Evolutionary conservation across 2,888 invertebrate genomes (phyloP), one percentile per base, ranked within the genome.

Genomic region (Crematogaster levior): DNA sequence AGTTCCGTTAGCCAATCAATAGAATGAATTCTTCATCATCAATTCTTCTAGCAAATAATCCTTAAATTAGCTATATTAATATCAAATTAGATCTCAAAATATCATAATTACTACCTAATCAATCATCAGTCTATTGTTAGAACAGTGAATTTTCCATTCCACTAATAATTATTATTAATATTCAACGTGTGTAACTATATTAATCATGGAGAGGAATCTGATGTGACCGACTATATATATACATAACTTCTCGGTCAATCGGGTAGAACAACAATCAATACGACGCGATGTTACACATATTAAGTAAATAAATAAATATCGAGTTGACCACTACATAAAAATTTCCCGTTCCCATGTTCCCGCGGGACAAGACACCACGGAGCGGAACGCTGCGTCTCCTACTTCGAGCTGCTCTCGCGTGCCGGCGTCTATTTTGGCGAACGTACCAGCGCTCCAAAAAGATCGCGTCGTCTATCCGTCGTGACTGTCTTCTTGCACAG

Each of bases 371-470:
- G 40, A 53, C 24, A 40, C 30, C n/a, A 18, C 37, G 58, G n/a
- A 37, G 27, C 43, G 70, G 56, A 83, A 40, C 37, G 40, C 30
- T 12, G 51, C 43, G 51, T 65, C 60, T 72, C 21, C 70, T 60
- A 61, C 79, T 81, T 90, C 87, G 58, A 86, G 74, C 88, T 90
- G 89, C 89, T 91, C 84, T 88, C 89, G 89, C 90, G 90, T 91
- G 89, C 91, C 91, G 89, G 56, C 43, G 86, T 91, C 91, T 93
- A 92, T 93, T 92, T 91, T 84, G 82, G 89, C 85, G 86, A 86
- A 88, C 85, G 87, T 87, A 85, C 18, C 86, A 91, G 90, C 85
- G 89, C 89, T 84, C 88, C 89, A 92, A 92, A 91, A 91, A 85
- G 90, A 92, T 87, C 83, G 88, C 86, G 82, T 77, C 77, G 82